Conservation (phyloP, 1,140 invertebrate genomes). For the Drosophila nigrodunni region DNA sequence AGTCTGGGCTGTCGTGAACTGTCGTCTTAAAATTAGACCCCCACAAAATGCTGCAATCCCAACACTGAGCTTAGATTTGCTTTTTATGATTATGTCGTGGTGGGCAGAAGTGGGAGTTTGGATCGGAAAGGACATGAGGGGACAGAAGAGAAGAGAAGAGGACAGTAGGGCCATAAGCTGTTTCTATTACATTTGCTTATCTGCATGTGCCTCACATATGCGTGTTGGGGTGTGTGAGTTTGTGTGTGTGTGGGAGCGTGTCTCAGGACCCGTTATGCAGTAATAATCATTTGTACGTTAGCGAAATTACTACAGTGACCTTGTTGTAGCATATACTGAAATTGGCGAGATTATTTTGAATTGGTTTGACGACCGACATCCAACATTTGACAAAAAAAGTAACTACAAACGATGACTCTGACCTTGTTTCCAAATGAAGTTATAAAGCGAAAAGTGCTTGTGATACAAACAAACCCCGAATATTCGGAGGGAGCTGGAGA, state of each 20-base stretch:
- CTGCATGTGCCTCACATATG: conserved; percentile 64
- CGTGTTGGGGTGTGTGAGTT: conserved; percentile 4
- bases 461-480: conserved; percentile 28
- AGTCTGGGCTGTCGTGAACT: conserved; percentile 14
- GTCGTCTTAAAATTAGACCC: conserved; percentile 58
- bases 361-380: conserved; percentile 49
- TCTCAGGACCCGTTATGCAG: conserved; percentile 58
- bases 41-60: conserved; percentile 63
- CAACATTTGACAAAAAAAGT: conserved; percentile 5
- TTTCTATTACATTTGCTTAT: conserved; percentile 79
- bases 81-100: conserved; percentile 75
- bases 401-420: conserved; percentile 20
- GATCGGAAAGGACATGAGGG: neutral
- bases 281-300: conserved; percentile 81
- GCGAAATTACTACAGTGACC: conserved; percentile 70
- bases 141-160: neutral
- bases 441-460: conserved; percentile 78
- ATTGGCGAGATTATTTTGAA: conserved; percentile 77
- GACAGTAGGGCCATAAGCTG: conserved; percentile 57
- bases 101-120: conserved; percentile 1
- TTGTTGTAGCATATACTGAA: conserved; percentile 56
- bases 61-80: conserved; percentile 70
- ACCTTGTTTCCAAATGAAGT: conserved; percentile 63
- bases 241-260: conserved; percentile 13
- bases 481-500: conserved; percentile 37